Conservation (phyloP, 2,797 vertebrate genomes). For the Falco concolor region DNA sequence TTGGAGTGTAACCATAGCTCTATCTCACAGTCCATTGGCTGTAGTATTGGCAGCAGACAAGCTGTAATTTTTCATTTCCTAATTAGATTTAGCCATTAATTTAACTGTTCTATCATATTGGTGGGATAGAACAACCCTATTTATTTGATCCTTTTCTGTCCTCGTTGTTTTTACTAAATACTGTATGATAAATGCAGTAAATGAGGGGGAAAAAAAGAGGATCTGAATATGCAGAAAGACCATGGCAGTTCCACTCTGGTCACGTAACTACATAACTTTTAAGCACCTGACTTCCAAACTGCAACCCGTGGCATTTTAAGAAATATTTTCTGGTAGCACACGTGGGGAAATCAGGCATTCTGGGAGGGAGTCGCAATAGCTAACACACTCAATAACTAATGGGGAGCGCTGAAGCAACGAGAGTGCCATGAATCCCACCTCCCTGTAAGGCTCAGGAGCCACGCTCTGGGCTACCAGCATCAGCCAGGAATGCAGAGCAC, state of each 20-base stretch:
- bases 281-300: neutral
- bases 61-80: slow-evolving; percentile 74
- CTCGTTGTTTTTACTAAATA: slow-evolving; percentile 15
- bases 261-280: neutral
- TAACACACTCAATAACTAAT: fast-evolving
- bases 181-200: neutral
- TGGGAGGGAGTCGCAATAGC: neutral
- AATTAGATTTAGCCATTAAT: slow-evolving; percentile 77
- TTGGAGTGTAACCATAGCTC: slow-evolving; percentile 55
- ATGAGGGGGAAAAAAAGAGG: fast-evolving
- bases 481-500: neutral
- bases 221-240: neutral
- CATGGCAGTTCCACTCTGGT: neutral
- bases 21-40: slow-evolving; percentile 73
- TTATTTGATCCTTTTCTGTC: neutral
- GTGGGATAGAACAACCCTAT: slow-evolving; percentile 16
- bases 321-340: neutral
- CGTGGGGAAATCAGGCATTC: fast-evolving
- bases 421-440: neutral
- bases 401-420: neutral
- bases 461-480: neutral
- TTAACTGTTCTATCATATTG: slow-evolving; percentile 68
- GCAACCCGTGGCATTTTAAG: neutral
- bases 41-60: slow-evolving; percentile 68
- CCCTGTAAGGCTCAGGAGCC: neutral